Evolutionary conservation across 92 coral and sea anemone species (phyloP).

Genomic region (Siderastrea radians): DNA sequence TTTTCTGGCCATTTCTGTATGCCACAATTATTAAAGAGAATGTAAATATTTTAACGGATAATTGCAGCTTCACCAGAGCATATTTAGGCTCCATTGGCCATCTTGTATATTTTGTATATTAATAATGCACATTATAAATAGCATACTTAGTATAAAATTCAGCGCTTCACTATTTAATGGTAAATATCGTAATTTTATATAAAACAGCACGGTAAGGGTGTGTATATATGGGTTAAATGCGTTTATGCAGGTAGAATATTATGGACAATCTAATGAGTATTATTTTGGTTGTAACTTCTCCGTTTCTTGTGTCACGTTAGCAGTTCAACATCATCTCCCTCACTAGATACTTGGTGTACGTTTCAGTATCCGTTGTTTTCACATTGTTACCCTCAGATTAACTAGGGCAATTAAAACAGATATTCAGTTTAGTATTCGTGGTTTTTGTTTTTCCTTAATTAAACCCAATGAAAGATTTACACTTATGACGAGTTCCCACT

Average conservation of each 20-base stretch:
- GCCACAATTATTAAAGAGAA: not conserved
- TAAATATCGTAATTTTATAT: not conserved
- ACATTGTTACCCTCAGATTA: no score
- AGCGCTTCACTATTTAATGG: not conserved
- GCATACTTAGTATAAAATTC: not conserved
- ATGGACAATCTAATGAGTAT: not conserved
- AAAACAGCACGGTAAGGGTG: not conserved
- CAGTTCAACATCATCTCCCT: no score
- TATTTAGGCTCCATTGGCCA: not conserved
- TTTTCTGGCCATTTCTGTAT: not conserved
- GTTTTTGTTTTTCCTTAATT: no score
- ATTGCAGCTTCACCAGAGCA: not conserved
- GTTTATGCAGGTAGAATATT: not conserved
- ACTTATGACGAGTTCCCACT: no score
- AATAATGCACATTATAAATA: not conserved
- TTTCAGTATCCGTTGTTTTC: no score
- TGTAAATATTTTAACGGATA: not conserved
- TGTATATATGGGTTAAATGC: not conserved
- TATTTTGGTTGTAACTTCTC: not conserved
- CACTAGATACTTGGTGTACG: no score
- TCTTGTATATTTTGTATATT: slow-evolving; percentile 2
- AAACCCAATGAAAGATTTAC: no score
- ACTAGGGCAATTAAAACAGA: no score
- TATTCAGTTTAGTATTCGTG: no score
- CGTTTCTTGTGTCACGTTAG: no score